Base-by-base conservation (phyloP, 2,113 vertebrate genomes). In the Miniopterus natalensis region DNA sequence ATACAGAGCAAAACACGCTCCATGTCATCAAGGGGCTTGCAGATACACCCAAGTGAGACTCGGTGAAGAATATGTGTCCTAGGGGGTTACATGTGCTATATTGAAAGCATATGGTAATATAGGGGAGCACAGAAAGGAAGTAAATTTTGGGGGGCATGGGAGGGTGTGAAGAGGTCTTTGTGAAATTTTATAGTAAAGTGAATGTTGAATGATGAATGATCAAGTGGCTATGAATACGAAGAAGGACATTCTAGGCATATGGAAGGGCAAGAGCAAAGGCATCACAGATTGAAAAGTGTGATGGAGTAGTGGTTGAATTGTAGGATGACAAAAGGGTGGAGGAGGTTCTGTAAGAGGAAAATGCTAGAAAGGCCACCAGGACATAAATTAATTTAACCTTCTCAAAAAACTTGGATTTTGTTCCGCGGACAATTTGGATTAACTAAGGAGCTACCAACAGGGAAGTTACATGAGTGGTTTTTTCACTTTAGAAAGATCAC, bases 401-500 rank as follows among this genome's bases (percentile, higher is more conserved):
- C 70, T 45, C n/a, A 61, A 3, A 31, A 87, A 90, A 47, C 55
- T 84, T 85, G 29, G 18, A 68, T 74, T 95, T 90, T 78, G 2
- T 71, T 92, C 51, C 66, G 29, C 47, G 5, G 40, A 11, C 12
- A 66, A 83, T 80, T 96, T 51, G 45, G 53, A 92, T 20, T 84
- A 31, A 79, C 55, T 84, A 81, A 61, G 66, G 61, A 1, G 1
- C 31, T 77, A 49, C 40, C 80, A 59, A 5, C 8, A 81, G 8
- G 6, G 4, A 15, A 68, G 31, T 80, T 79, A 42, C 5, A 17
- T n/a, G 29, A 42, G 20, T 89, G 9, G 2, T 78, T 27, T 91
- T 36, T 88, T 84, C 53, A 51, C 14, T 70, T 97, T 75, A 59
- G 18, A 79, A 92, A 84, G 36, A 63, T 63, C 12, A 86, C n/a